Conservation (phyloP, 1,140 invertebrate species). For the Micrasema minimum region DNA sequence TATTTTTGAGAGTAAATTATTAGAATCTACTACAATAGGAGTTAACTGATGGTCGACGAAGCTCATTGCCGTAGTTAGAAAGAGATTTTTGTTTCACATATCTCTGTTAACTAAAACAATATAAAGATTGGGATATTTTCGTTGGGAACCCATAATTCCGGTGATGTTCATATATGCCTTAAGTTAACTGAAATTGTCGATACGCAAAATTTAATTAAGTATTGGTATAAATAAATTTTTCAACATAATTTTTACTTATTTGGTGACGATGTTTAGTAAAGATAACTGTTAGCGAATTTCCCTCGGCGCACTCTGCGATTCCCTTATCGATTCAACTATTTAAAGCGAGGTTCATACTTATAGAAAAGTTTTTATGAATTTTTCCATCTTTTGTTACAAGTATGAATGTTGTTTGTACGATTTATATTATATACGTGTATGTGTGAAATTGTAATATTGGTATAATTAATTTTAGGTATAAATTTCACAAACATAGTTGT, state of each 20-base stretch:
- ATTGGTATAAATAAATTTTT: constrained; percentile 22
- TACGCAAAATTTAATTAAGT: constrained; percentile 33
- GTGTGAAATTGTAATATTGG: constrained; percentile 42
- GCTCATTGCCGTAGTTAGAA: background rate
- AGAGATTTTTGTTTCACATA: constrained; percentile 35
- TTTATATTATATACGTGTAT: constrained; percentile 43
- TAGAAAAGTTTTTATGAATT: constrained; percentile 12
- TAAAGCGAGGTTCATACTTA: constrained; percentile 19
- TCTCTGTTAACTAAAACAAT: constrained; percentile 24
- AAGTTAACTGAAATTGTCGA: constrained; percentile 37
- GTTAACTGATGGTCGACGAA: constrained; percentile 41
- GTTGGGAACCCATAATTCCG: constrained; percentile 11
- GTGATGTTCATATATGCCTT: constrained; percentile 37
- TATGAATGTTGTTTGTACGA: constrained; percentile 27
- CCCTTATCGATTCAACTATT: constrained; percentile 18
- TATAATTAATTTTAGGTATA: constrained; percentile 36
- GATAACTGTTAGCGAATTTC: constrained; percentile 3
- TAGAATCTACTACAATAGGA: constrained; percentile 48
- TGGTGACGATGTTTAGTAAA: background rate
- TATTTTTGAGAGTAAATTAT: constrained; percentile 52
- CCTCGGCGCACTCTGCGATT: constrained; percentile 6
- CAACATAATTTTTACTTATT: constrained; percentile 4
- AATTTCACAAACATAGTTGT: constrained; percentile 48
- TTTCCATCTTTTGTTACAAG: constrained; percentile 28
- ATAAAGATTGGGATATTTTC: constrained; percentile 17